phyloP scores from a whole-genome alignment of 2,113 vertebrate genomes.

The Solenodon paradoxus region DNA sequence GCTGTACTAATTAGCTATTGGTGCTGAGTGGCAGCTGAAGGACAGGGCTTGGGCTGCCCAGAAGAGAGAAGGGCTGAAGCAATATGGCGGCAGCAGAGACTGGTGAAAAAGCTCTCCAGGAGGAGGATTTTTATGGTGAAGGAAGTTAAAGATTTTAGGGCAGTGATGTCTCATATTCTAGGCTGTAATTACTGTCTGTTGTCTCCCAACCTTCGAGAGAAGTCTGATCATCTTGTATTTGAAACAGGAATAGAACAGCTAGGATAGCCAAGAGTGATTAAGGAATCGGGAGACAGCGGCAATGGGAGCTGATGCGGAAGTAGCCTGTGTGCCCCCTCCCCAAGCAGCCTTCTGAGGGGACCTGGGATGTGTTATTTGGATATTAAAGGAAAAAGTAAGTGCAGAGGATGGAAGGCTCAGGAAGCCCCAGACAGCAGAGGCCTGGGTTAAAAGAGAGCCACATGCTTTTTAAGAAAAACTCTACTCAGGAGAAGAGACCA shows the following conservation, averaged over 20 bases:
- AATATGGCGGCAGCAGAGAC: background rate
- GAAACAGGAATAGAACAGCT: background rate
- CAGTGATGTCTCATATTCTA: background rate
- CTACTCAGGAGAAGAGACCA: background rate
- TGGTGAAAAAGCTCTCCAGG: background rate
- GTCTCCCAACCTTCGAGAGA: background rate
- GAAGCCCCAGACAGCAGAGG: background rate
- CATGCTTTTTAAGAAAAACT: background rate
- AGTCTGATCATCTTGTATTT: background rate
- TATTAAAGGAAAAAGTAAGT: background rate
- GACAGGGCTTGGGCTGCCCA: background rate
- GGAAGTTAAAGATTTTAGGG: background rate
- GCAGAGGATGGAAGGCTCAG: background rate
- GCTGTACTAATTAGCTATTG: background rate
- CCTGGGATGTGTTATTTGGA: background rate
- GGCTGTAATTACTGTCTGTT: background rate
- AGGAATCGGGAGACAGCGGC: background rate
- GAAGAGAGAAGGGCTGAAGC: background rate
- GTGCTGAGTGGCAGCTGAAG: background rate
- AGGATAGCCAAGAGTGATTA: background rate
- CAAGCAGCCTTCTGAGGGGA: background rate
- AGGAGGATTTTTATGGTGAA: background rate
- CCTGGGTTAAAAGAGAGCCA: background rate
- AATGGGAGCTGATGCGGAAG: too few species aligned
- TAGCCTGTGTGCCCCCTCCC: fast-evolving